Base-by-base conservation (phyloP, 2,888 invertebrate genomes). In the Octonoba sinensis region DNA sequence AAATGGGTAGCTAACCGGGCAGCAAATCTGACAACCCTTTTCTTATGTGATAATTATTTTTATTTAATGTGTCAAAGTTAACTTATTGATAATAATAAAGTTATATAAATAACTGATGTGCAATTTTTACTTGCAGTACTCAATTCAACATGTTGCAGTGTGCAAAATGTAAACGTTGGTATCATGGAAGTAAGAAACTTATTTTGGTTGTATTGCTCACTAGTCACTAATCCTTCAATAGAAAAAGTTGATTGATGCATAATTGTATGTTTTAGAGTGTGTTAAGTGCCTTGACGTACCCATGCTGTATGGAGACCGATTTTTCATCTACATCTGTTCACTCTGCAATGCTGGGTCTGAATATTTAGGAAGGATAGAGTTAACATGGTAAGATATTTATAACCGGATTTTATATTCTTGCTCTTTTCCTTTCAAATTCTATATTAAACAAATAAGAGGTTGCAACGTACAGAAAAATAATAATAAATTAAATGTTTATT, bases 281-380 rank as follows among this genome's bases (percentile, higher is more conserved):
- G 91, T 96, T 84, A 92, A 93, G 86, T 93, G 94, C 89, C 91
- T 96, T 86, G 93, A 93, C 86, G 92, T 92, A 87, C 95, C 95
- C 57, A 89, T 97, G 73, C 93, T 96, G 86, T 93, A 93, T 87
- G 96, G 96, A 71, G 96, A 96, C 89, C 93, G 94, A 87, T 93
- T 96, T 90, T 96, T 95, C 89, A 93, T 96, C 86, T 96, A 96
- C 90, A 93, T 95, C 85, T 97, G 96, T 90, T 92, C 93, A 51
- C 91, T 93, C 87, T 97, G 97, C 90, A 96, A 96, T 90, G 91
- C 92, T 85, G 95, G 95, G 20, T 86, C 87, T 16, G 95, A 95
- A 89, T 96, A 94, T 89, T 89, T 96, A 84, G 92, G 95, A 84
- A 92, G 96, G 79, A 89, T 97, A 86, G 87, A 87, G 56, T 82